Evolutionary conservation across 2,888 invertebrate species (phyloP).

Genomic region (Rapana venosa): DNA sequence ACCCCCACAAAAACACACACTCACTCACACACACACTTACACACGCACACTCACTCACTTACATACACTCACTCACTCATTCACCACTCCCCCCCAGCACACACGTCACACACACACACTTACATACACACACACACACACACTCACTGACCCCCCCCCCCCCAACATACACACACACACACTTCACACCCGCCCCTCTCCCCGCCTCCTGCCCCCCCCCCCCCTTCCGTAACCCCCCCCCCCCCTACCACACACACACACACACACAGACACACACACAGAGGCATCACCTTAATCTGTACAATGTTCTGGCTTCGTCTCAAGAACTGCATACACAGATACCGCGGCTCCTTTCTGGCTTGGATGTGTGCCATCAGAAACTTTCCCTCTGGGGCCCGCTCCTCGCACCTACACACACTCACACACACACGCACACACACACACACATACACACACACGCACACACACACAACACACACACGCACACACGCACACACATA

Average conservation of each 20-base stretch:
- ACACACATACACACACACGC: neutral
- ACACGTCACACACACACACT: neutral
- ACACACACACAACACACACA: neutral
- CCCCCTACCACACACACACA: neutral
- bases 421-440: conserved; percentile 11
- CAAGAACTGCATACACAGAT: conserved; percentile 69
- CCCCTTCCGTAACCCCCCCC: neutral
- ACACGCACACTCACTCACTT: too few species aligned
- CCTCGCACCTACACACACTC: conserved; percentile 47
- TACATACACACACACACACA: neutral
- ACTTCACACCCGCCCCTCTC: neutral
- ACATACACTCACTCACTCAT: too few species aligned
- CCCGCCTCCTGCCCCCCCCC: neutral
- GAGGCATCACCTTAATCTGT: conserved; percentile 58
- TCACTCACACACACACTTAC: too few species aligned
- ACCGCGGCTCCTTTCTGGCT: conserved; percentile 48
- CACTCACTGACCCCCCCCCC: neutral
- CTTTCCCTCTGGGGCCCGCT: conserved; percentile 57
- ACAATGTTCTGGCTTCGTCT: conserved; percentile 64
- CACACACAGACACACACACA: too few species aligned
- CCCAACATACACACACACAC: neutral
- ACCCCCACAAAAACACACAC: too few species aligned
- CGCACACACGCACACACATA: too few species aligned
- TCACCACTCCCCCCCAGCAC: neutral
- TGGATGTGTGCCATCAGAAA: conserved; percentile 58